Evolutionary conservation across 2,113 vertebrate genomes (phyloP).

Genomic region (Sinocyclocheilus anshuiensis): DNA sequence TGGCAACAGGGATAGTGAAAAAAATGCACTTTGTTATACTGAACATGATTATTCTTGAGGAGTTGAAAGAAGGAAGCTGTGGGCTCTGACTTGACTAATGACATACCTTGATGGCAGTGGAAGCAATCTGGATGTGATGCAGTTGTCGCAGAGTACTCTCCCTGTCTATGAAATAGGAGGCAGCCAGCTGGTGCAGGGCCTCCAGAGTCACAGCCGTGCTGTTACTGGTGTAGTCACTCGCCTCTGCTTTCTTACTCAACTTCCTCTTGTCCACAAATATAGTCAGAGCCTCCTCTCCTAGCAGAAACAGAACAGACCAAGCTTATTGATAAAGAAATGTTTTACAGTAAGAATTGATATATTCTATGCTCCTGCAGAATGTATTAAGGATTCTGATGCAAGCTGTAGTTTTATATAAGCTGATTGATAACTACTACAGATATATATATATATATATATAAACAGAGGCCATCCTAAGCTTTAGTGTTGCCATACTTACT

Average conservation of each 20-base stretch:
- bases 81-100: conserved; percentile 45
- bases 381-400: not conserved
- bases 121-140: conserved; percentile 83
- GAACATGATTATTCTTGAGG: conserved; percentile 29
- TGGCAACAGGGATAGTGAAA: not conserved
- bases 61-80: conserved; percentile 8
- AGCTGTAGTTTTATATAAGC: not conserved
- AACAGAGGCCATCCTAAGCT: not conserved
- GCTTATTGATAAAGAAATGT: not conserved
- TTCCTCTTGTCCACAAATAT: conserved; percentile 98
- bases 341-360: not conserved
- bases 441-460: too few relatives aligned
- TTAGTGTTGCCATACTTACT: not conserved
- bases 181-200: conserved; percentile 81
- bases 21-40: conserved; percentile 8
- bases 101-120: conserved; percentile 81
- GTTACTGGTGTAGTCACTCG: conserved; percentile 80
- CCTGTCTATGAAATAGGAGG: conserved; percentile 83
- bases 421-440: not conserved
- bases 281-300: conserved; percentile 96
- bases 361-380: not conserved
- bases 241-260: conserved; percentile 87
- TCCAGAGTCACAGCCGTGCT: conserved; percentile 81
- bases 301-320: conserved; percentile 1
- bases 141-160: conserved; percentile 82